phyloP scores from a whole-genome alignment of 2,797 vertebrate genomes.

The Amblyopsis hoosieri region DNA sequence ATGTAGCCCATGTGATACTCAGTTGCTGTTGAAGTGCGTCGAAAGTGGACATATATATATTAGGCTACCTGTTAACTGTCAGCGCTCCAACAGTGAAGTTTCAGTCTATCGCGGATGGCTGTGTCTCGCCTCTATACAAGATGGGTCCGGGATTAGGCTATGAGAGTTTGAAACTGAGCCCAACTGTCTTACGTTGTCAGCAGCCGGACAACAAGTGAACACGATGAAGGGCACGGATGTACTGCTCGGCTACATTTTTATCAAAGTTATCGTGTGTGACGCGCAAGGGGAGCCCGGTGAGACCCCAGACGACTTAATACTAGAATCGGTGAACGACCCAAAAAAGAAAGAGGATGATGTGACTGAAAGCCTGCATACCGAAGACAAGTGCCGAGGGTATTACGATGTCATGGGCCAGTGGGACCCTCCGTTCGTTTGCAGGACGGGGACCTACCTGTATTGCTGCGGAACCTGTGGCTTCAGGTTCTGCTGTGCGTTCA shows the following conservation, averaged over 20 bases:
- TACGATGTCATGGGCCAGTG: constrained; percentile 99
- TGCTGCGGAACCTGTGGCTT: constrained; percentile 99
- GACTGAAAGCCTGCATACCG: constrained; percentile 85
- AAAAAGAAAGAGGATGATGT: constrained; percentile 71
- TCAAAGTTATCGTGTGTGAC: constrained; percentile 88
- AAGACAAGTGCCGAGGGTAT: constrained; percentile 94
- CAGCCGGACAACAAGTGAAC: constrained; percentile 37
- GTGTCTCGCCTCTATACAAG: constrained; percentile 39
- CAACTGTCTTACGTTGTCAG: constrained; percentile 23
- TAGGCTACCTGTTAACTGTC: background rate
- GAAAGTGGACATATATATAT: background rate
- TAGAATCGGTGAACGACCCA: constrained; percentile 86
- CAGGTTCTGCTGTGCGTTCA: constrained; percentile 95
- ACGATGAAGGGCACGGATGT: constrained; percentile 69
- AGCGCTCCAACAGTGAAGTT: too few relatives aligned
- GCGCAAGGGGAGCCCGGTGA: constrained; percentile 87
- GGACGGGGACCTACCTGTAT: constrained; percentile 92
- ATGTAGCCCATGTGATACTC: too few relatives aligned
- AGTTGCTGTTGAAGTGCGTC: too few relatives aligned
- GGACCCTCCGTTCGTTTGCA: constrained; percentile 96
- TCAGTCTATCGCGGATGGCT: constrained; percentile 61
- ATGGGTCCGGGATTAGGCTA: constrained; percentile 46
- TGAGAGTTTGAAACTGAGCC: constrained; percentile 37
- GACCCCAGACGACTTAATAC: constrained; percentile 81
- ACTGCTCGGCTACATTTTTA: constrained; percentile 87